Evolutionary conservation across 2,888 invertebrate genomes (phyloP).

Genomic region (Creontiades dilutus): DNA sequence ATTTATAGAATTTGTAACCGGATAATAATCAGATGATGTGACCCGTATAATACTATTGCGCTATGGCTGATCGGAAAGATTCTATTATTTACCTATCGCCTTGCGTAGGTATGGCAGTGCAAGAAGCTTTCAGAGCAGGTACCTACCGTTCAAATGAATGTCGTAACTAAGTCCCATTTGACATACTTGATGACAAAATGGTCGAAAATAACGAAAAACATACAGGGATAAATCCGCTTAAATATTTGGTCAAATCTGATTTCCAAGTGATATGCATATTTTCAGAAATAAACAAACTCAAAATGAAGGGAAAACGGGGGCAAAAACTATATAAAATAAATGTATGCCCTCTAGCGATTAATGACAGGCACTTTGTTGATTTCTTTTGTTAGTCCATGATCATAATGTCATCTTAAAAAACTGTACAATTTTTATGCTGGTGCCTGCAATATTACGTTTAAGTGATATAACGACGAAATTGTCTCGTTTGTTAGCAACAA

Average conservation of each 20-base stretch:
- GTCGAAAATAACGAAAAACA: not conserved
- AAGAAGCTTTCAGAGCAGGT: not conserved
- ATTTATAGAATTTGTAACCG: no score
- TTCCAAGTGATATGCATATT: slow-evolving; percentile 64
- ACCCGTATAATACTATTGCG: no score
- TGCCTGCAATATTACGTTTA: slow-evolving; percentile 23
- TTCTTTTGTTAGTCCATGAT: slow-evolving; percentile 48
- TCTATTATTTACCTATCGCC: no score
- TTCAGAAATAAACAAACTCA: not conserved
- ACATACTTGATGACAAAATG: not conserved
- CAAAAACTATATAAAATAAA: slow-evolving; percentile 46
- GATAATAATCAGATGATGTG: no score
- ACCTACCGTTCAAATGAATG: not conserved
- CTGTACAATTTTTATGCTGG: slow-evolving; percentile 61
- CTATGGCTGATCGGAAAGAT: no score
- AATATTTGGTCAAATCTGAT: slow-evolving; percentile 62
- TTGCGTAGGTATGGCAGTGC: not conserved
- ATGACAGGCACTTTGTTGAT: slow-evolving; percentile 60
- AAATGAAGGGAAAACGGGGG: not conserved
- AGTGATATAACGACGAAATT: slow-evolving; percentile 25
- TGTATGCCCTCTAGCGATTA: slow-evolving; percentile 62
- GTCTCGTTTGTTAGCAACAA: not conserved
- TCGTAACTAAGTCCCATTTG: not conserved
- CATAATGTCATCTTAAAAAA: slow-evolving; percentile 55
- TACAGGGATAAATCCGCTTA: not conserved